A percentile compares a stretch with the other conserved stretches of the same genome.
Conservation (phyloP, 1,140 invertebrate species). For the Pristionchus pacificus region DNA sequence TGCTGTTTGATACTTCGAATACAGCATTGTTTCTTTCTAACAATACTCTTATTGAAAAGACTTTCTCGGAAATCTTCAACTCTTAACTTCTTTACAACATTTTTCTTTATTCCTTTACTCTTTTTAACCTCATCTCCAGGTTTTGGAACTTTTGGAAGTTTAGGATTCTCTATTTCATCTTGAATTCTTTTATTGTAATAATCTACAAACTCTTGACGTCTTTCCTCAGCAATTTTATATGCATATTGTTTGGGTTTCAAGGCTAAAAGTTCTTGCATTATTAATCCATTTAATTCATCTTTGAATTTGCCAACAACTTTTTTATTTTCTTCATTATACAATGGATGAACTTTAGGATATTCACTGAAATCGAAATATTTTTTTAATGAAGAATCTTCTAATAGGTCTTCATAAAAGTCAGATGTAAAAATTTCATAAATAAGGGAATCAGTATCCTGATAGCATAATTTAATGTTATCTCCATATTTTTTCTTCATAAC, state of each 20-base stretch:
- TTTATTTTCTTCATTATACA: slow-evolving; percentile 36
- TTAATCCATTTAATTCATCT: slow-evolving; percentile 41
- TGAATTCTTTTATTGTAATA: slow-evolving; percentile 2
- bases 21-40: no score
- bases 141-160: no score
- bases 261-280: slow-evolving; percentile 38
- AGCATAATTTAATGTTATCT: slow-evolving; percentile 24
- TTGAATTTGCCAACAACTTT: slow-evolving; percentile 37
- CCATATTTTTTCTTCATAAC: slow-evolving; percentile 43
- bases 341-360: slow-evolving; percentile 13
- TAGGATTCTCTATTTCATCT: no score
- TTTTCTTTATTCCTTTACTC: no score
- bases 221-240: slow-evolving; percentile 38
- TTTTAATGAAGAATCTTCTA: slow-evolving; percentile 6
- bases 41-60: no score
- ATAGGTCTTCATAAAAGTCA: slow-evolving; percentile 28
- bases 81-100: no score
- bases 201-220: no score
- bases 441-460: slow-evolving; percentile 25
- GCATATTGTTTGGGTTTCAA: slow-evolving; percentile 45
- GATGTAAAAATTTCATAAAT: slow-evolving; percentile 25
- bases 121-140: no score
- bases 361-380: slow-evolving; percentile 22
- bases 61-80: no score
- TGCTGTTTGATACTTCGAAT: no score